These are phyloP conservation scores for Pachymerium ferrugineum DNA, from an alignment of 2,888 invertebrate genomes.

Conservation along the genomic window DNA sequence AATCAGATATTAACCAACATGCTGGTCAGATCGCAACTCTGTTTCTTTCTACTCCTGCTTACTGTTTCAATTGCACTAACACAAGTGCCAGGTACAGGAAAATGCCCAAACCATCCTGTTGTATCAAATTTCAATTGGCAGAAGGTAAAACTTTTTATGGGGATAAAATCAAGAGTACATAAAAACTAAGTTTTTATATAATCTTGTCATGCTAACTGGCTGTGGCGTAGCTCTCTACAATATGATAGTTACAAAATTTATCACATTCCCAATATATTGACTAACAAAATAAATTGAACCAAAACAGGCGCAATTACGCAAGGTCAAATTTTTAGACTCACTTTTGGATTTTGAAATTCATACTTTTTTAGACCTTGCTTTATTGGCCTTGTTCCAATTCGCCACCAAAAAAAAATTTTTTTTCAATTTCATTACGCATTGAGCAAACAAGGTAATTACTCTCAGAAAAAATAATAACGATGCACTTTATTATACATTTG, in stretches of 20 bases:
- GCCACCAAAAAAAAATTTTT: too few species aligned
- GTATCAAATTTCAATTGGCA: neutral
- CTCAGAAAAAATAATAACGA: neutral
- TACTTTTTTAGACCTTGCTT: neutral
- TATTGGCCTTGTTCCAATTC: neutral
- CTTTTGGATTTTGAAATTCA: neutral
- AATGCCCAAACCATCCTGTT: neutral
- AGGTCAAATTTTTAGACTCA: neutral
- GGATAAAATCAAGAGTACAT: neutral
- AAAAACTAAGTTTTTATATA: neutral
- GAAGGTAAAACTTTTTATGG: neutral
- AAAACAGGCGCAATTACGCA: neutral
- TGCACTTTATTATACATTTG: too few species aligned
- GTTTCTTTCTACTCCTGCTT: neutral
- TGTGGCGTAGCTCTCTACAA: too few species aligned
- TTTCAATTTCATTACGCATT: neutral
- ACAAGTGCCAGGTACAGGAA: constrained; percentile 12
- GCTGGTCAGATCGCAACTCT: neutral
- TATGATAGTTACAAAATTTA: neutral
- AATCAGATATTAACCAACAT: neutral
- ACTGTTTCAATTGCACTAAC: neutral
- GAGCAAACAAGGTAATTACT: neutral
- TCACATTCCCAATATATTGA: neutral
- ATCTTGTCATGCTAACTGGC: neutral
- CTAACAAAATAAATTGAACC: neutral